A percentile compares a stretch with the other conserved stretches of the same genome.
Evolutionary conservation across 2,888 invertebrate genomes (phyloP).

Genomic region (Yponomeuta cagnagella): DNA sequence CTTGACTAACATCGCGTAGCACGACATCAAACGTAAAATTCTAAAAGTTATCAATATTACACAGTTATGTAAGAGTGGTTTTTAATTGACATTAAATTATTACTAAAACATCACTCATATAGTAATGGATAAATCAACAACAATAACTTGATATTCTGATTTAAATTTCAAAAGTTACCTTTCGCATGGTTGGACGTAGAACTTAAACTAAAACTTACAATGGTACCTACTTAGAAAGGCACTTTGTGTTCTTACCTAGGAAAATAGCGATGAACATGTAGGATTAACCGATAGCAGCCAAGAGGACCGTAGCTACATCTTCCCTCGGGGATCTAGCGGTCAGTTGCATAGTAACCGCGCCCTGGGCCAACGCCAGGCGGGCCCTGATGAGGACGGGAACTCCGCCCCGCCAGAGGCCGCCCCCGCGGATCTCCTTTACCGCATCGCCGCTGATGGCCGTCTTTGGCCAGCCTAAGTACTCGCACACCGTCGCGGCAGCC

Average conservation of each 20-base stretch:
- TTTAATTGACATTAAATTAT: too few species aligned
- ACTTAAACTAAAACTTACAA: too few species aligned
- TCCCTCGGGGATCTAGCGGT: constrained; percentile 91
- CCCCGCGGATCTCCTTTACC: constrained; percentile 58
- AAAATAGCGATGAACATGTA: constrained; percentile 9
- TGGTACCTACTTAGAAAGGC: background rate
- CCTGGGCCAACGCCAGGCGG: constrained; percentile 82
- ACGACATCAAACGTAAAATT: too few species aligned
- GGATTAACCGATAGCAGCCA: constrained; percentile 87
- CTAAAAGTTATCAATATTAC: too few species aligned
- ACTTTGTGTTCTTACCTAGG: background rate
- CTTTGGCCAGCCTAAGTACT: constrained; percentile 54
- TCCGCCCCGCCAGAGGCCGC: constrained; percentile 92
- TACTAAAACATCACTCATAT: too few species aligned
- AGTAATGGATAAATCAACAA: too few species aligned
- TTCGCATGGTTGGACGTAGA: too few species aligned
- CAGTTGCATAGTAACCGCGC: constrained; percentile 95
- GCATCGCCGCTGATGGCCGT: constrained; percentile 53
- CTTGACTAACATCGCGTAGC: too few species aligned
- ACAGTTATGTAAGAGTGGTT: too few species aligned
- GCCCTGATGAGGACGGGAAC: constrained; percentile 91
- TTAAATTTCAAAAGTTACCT: too few species aligned
- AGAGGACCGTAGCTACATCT: constrained; percentile 90
- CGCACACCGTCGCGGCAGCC: constrained; percentile 59
- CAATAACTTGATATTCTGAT: too few species aligned